A percentile compares a stretch with the other conserved stretches of the same genome.
phyloP scores from a whole-genome alignment of 2,113 vertebrate species.

The Scomber colias region DNA sequence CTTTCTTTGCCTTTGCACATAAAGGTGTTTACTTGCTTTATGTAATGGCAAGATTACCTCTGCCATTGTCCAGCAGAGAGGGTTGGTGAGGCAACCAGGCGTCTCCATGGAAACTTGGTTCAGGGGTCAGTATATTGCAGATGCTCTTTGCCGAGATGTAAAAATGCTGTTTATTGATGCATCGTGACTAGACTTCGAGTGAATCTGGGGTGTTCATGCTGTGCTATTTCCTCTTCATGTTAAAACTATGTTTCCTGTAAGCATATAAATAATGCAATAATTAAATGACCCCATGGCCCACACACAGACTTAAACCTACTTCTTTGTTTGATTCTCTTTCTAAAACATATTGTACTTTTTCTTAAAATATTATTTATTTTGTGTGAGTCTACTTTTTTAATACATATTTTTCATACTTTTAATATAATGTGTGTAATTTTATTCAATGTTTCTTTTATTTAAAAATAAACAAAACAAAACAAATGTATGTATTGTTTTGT shows the following conservation, averaged over 20 bases:
- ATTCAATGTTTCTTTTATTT: background rate
- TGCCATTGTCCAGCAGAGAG: slow-evolving; percentile 59
- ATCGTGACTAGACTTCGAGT: slow-evolving; percentile 36
- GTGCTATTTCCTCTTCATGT: slow-evolving; percentile 42
- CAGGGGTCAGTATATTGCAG: slow-evolving; percentile 58
- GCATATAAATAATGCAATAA: background rate
- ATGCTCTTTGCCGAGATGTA: slow-evolving; percentile 41
- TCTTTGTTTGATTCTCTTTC: background rate
- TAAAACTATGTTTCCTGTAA: background rate
- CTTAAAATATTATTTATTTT: background rate
- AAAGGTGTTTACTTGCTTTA: slow-evolving; percentile 68
- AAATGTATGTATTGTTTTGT: background rate
- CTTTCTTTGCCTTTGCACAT: slow-evolving; percentile 45
- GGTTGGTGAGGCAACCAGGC: slow-evolving; percentile 37
- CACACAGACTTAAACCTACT: background rate
- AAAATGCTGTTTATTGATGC: slow-evolving; percentile 47
- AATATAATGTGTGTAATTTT: background rate
- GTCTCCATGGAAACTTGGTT: slow-evolving; percentile 67
- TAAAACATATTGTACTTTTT: background rate
- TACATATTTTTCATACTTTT: background rate
- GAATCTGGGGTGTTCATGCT: slow-evolving; percentile 19
- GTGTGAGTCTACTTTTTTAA: background rate
- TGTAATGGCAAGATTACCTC: slow-evolving; percentile 64
- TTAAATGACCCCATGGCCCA: background rate
- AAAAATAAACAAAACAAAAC: too few species aligned